Conservation (phyloP, 1,140 invertebrate species). For the Triops cancriformis region DNA sequence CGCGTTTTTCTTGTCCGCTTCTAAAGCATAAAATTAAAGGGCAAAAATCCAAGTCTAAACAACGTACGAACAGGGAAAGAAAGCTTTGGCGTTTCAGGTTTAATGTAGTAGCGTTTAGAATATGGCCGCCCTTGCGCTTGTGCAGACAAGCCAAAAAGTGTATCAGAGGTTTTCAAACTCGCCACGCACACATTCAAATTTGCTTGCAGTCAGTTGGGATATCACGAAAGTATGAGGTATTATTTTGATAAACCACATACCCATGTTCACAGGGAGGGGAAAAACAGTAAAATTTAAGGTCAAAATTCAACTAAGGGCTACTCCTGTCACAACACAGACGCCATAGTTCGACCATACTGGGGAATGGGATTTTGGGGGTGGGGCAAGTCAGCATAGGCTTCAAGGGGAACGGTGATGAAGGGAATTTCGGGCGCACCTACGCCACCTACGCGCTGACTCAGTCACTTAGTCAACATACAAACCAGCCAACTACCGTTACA, state of each 20-base stretch:
- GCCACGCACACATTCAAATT: background rate
- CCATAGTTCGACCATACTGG: slow-evolving; percentile 1
- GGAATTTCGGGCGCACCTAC: background rate
- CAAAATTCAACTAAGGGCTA: background rate
- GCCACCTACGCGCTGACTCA: slow-evolving; percentile 12
- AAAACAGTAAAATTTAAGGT: background rate
- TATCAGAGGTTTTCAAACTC: background rate
- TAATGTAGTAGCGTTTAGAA: background rate
- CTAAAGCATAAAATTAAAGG: background rate
- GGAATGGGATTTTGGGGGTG: background rate
- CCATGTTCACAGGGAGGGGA: background rate
- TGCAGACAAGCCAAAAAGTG: background rate
- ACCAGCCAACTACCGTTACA: background rate
- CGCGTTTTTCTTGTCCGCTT: too few species aligned
- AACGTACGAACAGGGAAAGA: background rate
- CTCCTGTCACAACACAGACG: slow-evolving; percentile 12
- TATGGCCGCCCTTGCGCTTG: slow-evolving; percentile 10
- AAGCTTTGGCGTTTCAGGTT: background rate
- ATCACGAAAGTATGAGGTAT: background rate
- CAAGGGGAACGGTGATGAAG: background rate
- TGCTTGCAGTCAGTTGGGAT: background rate
- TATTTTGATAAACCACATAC: slow-evolving; percentile 5
- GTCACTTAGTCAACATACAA: background rate
- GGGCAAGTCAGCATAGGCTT: background rate
- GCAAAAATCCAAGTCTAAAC: slow-evolving; percentile 6